Evolutionary conservation across 2,797 vertebrate species (phyloP), one percentile per base, ranked within the genome.

Genomic region (Peromyscus nudipes): DNA sequence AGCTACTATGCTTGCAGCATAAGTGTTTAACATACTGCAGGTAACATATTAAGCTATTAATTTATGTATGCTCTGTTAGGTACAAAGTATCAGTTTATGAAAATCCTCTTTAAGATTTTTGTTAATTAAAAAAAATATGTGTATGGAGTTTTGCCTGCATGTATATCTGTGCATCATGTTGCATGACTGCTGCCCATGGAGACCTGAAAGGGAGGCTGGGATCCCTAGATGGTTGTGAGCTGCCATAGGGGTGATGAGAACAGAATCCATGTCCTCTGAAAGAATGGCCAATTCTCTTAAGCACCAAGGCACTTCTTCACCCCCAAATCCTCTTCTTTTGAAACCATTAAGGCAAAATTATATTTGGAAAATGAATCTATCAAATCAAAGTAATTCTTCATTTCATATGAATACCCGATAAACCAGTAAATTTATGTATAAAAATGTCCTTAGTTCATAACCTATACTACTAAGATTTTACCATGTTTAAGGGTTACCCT

Each of bases 351-450:
- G 92, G 84, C 3, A 73, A 43, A 83, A 46, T 89, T 46, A 57
- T 79, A 75, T 82, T 85, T 92, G 29, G 17, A 96, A 57, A 34
- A 71, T 77, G 65, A 71, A 71, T 95, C 17, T 82, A 69, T 86
- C 57, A 31, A 60, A 75, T 46, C 88, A 83, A 86, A 25, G 6
- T 76, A 86, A 81, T 64, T 88, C 25, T 95, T 69, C 62, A 52
- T 69, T 88, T 71, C 75, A 10, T 82, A 25, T 82, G 17, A 87
- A 90, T 91, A 49, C 0, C 2, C 14, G 91, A 29, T 84, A 86
- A 83, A 94, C 34, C 64, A 40, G 3, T 73, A 82, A 55, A 65
- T 37, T 43, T 90, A 5, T 64, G 0, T 69, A 14, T 79, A 71
- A 93, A 82, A 31, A 49, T 82, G 6, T 16, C 17, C 9, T 76